phyloP scores from a whole-genome alignment of 2,888 invertebrate genomes.

The Hedychridium roseum region DNA sequence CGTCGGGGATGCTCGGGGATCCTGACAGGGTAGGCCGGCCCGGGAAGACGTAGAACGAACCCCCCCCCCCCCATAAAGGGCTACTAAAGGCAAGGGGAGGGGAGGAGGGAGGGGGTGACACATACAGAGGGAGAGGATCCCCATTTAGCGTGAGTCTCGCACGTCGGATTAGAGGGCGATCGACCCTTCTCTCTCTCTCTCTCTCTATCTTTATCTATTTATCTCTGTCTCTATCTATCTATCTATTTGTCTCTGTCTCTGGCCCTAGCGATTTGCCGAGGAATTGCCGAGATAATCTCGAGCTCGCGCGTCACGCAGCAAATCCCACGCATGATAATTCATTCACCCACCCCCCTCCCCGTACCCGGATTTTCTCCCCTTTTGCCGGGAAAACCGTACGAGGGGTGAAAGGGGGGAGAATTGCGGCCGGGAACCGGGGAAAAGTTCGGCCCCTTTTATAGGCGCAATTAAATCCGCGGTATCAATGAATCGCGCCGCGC shows the following conservation, averaged over 20 bases:
- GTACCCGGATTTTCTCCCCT: neutral
- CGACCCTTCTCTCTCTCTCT: constrained; percentile 6
- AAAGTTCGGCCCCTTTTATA: no score
- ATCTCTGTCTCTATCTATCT: no score
- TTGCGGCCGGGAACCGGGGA: no score
- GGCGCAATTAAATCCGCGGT: no score
- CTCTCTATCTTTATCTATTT: neutral
- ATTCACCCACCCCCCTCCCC: neutral
- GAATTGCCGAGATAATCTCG: constrained; percentile 26
- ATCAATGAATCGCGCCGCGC: no score
- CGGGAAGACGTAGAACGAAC: neutral
- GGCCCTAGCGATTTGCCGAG: constrained; percentile 11
- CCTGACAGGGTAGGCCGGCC: constrained; percentile 2
- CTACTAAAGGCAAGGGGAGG: neutral
- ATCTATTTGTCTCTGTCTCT: constrained; percentile 5
- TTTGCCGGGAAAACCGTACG: no score
- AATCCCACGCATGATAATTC: neutral
- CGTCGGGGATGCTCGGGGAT: constrained; percentile 4
- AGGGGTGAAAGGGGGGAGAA: no score
- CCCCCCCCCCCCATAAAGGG: no score
- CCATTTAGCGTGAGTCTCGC: constrained; percentile 3
- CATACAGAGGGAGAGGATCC: neutral
- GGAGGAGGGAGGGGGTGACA: neutral
- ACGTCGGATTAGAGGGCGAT: constrained; percentile 1
- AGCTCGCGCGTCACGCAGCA: constrained; percentile 2